Evolutionary conservation across 2,797 vertebrate species (phyloP), one percentile per base, ranked within the genome.

Genomic region (Mormyrops boulengeri): DNA sequence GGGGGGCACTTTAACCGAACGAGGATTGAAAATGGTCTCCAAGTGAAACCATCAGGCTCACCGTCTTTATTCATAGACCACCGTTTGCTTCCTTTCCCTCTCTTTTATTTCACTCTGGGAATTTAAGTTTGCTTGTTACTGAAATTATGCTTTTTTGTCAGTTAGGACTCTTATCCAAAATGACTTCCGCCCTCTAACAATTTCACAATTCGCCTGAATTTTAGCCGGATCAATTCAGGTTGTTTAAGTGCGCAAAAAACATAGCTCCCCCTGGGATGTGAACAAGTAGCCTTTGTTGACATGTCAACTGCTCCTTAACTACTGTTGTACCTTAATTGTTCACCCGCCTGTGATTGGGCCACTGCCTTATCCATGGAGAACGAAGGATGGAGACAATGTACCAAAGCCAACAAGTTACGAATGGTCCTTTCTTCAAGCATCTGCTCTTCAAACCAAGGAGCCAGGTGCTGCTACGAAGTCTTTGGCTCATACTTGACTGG

Each of bases 1-100:
- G 91, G 93, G 93, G 95, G 93, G 93, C 73, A 85, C 91, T 94
- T 93, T 95, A 94, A 95, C 94, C 92, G 92, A 94, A 94, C 90
- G 92, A 93, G 94, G 93, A 95, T 94, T 94, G 94, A 93, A 94
- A 94, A 93, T 94, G 60, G 60, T 77, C 85, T 87, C 85, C 38
- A 41, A 85, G 19, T 85, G 14, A 50, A n/a, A 52, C 9, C 9
- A 50, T 38, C 73, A 34, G 62, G 41, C 19, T 49, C 53, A 47
- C 94, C 92, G 91, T 91, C 93, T 94, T 93, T 95, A 94, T 95
- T 94, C 92, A 93, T 92, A 92, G 91, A 49, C 89, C 89, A 34
- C 30, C 44, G 53, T 55, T 88, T 85, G 53, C 84, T 55, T 88
- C 80, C 52, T 87, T 62, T 91, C 90, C 47, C 12, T 38, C 90